Percentiles rank a stretch among this genome's conserved stretches.
Evolutionary conservation across 2,888 invertebrate genomes (phyloP).

Genomic region (Nemotelus nigrinus): DNA sequence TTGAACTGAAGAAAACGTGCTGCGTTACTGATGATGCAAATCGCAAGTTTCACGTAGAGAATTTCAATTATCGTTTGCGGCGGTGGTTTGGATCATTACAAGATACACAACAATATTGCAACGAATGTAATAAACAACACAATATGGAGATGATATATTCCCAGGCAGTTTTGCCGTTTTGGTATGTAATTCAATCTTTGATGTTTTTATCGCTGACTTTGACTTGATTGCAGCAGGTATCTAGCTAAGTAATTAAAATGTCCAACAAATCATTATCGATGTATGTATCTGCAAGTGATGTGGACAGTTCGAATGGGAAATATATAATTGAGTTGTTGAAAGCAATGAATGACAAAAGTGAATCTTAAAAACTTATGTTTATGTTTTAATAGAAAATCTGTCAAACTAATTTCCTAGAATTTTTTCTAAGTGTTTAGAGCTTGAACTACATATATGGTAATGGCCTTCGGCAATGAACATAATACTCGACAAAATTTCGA

Average conservation of each 20-base stretch:
- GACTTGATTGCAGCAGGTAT: neutral
- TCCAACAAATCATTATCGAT: conserved; percentile 16
- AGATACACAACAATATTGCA: conserved; percentile 10
- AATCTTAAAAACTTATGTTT: no score
- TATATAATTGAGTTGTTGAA: no score
- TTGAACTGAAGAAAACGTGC: neutral
- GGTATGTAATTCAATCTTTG: neutral
- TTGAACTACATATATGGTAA: no score
- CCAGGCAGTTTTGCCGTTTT: neutral
- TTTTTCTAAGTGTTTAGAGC: no score
- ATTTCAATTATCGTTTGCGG: conserved; percentile 27
- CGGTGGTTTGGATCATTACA: neutral
- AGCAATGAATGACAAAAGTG: no score
- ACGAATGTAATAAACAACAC: conserved; percentile 6
- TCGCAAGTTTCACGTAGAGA: neutral
- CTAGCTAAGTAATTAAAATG: neutral
- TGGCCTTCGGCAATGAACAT: no score
- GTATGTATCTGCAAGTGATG: neutral
- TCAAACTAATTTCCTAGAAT: no score
- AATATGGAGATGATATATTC: neutral
- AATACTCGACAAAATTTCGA: no score
- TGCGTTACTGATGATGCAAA: conserved; percentile 8
- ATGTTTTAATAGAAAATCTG: no score
- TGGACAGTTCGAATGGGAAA: no score
- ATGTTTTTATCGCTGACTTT: neutral